These are phyloP conservation scores for Spermophilus dauricus DNA, from an alignment of 2,113 vertebrate species.

Conservation along the genomic window DNA sequence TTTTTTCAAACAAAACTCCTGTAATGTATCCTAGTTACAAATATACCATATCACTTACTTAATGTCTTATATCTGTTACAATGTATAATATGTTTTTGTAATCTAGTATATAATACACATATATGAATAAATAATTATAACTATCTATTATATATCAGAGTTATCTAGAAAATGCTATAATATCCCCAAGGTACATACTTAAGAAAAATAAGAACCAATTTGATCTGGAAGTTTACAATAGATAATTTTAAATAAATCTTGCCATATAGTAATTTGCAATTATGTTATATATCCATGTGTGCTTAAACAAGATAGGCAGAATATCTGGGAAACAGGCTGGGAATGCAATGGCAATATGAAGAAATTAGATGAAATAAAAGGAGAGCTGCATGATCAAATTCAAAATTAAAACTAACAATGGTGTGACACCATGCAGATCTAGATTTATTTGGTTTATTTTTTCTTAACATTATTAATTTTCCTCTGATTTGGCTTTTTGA, in stretches of 20 bases:
- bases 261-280: neutral
- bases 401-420: neutral
- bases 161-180: neutral
- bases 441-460: neutral
- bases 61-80: neutral
- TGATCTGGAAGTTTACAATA: neutral
- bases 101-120: neutral
- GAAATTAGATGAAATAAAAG: neutral
- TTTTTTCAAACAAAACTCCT: neutral
- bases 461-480: neutral
- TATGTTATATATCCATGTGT: neutral
- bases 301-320: neutral
- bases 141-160: neutral
- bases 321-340: neutral
- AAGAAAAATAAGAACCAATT: neutral
- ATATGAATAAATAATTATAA: neutral
- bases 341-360: neutral
- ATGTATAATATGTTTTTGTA: neutral
- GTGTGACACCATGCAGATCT: neutral
- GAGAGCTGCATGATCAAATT: rapidly evolving
- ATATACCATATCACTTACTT: neutral
- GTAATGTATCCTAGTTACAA: neutral
- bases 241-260: neutral
- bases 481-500: neutral
- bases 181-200: rapidly evolving